Evolutionary conservation across 2,888 invertebrate species (phyloP), one percentile per base, ranked within the genome.

Genomic region (Synergus japonicus): DNA sequence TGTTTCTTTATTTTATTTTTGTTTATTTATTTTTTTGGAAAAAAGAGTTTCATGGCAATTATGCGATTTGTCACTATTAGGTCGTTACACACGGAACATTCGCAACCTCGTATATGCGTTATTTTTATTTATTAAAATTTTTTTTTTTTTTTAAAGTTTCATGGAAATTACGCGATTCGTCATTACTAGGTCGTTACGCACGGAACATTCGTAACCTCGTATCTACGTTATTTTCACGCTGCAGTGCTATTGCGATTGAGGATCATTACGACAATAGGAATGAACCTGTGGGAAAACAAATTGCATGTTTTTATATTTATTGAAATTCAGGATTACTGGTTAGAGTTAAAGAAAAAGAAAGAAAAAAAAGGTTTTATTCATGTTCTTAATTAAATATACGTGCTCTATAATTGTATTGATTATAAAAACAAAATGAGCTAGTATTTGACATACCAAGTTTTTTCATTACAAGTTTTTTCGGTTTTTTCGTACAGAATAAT

Each of bases 131-230:
- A 1, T 22, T 22, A n/a, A n/a, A n/a, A 1, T 22, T 22, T 22
- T 22, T 22, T 22, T 22, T 22, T 29, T 29, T 29, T 29, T 29
- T 29, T 3, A 29, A 29, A 43, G 44, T 73, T 73, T 15, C 49
- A 37, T 73, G 37, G 15, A 13, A 15, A 49, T 73, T 73, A 49
- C 8, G 15, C 15, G 69, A n/a, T 49, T 69, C 29, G 15, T 46
- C 67, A 46, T 69, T 69, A 49, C 22, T 69, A 69, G 69, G 49
- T 73, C 69, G 69, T 73, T 73, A 73, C 69, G 49, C 69, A 49
- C 69, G 29, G 49, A 73, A 73, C 69, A n/a, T 29, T 73, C 18
- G 44, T 44, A 44, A 67, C 67, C 49, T 54, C 37, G 49, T 54
- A 73, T 37, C 69, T 15, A n/a, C 49, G 44, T 46, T 73, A 54